A percentile compares a stretch with the other conserved stretches of the same genome.
Evolutionary conservation across 2,888 invertebrate species (phyloP).

Genomic region (Agonopterix alstromeriana): DNA sequence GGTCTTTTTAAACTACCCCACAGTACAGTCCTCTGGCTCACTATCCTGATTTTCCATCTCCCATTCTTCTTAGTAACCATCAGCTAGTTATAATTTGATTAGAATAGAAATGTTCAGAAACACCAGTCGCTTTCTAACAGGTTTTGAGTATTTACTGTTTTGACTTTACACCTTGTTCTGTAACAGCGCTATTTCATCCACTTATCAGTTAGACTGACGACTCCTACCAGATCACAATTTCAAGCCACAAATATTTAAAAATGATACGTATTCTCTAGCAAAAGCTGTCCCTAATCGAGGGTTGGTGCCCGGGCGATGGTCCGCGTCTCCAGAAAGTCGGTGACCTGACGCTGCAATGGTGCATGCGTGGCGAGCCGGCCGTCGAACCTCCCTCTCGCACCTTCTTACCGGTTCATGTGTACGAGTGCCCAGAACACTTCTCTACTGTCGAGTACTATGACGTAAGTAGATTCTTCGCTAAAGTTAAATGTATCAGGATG

Average conservation of each 20-base stretch:
- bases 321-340: slow-evolving; percentile 68
- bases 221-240: background rate
- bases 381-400: slow-evolving; percentile 73
- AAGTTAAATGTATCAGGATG: too few species aligned
- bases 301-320: slow-evolving; percentile 60
- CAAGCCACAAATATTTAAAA: background rate
- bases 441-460: slow-evolving; percentile 90
- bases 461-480: slow-evolving; percentile 48
- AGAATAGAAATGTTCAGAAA: too few species aligned
- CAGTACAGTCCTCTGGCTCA: too few species aligned
- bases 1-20: too few species aligned
- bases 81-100: too few species aligned
- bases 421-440: slow-evolving; percentile 89
- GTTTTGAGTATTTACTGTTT: too few species aligned
- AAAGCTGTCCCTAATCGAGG: slow-evolving; percentile 82
- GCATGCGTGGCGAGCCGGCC: slow-evolving; percentile 78
- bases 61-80: too few species aligned
- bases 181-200: background rate
- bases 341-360: slow-evolving; percentile 83
- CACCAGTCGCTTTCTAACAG: too few species aligned
- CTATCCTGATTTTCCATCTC: too few species aligned
- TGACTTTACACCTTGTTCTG: background rate
- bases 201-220: background rate
- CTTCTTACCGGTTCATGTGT: slow-evolving; percentile 83
- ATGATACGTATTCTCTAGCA: slow-evolving; percentile 63